Evolutionary conservation across 1,140 invertebrate genomes (phyloP).

Genomic region (Armadillidium nasatum): DNA sequence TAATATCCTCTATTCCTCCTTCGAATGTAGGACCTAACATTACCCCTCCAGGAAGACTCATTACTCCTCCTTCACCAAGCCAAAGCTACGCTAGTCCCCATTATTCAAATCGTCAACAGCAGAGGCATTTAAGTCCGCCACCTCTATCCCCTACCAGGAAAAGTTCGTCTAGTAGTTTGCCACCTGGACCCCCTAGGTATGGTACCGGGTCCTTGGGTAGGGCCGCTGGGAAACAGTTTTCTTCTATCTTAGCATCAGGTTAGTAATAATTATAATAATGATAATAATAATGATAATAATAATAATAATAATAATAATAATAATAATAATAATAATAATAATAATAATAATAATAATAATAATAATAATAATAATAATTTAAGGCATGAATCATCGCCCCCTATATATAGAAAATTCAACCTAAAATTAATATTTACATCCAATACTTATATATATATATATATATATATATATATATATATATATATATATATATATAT

Average conservation of each 20-base stretch:
- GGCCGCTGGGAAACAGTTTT: conserved; percentile 34
- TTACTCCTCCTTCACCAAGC: conserved; percentile 25
- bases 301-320: no score
- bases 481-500: conserved; percentile 20
- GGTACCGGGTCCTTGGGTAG: conserved; percentile 38
- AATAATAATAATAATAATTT: no score
- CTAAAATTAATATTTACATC: no score
- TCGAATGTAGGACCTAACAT: conserved; percentile 29
- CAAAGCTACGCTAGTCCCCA: conserved; percentile 29
- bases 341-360: not conserved
- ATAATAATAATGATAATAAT: no score
- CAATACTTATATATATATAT: not conserved
- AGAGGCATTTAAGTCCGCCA: conserved; percentile 33
- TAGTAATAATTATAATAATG: not conserved
- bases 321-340: no score
- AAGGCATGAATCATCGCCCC: no score
- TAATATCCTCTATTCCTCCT: conserved; percentile 45
- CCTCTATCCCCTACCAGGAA: conserved; percentile 17
- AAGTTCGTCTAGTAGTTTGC: conserved; percentile 17
- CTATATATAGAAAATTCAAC: no score
- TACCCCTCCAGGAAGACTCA: conserved; percentile 9
- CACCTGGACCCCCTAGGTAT: conserved; percentile 13
- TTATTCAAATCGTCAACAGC: conserved; percentile 18
- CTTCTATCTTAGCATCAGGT: conserved; percentile 37
- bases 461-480: conserved; percentile 21